Evolutionary conservation across 2,888 invertebrate species (phyloP), one percentile per base, ranked within the genome.

Genomic region (Tetropium fuscum): DNA sequence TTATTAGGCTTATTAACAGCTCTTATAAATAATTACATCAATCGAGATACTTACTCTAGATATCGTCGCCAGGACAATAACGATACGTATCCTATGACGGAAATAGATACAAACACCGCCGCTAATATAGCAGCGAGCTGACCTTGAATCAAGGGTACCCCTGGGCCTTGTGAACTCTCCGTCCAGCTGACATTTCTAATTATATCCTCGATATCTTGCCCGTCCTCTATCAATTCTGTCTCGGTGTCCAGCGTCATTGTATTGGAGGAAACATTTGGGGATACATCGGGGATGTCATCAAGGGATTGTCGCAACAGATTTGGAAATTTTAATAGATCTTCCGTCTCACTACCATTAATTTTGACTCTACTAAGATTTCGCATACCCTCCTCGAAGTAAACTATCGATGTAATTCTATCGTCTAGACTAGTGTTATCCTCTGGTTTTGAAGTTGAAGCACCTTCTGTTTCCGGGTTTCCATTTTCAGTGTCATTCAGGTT

Each of bases 1-100:
- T n/a, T n/a, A n/a, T n/a, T n/a, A n/a, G n/a, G n/a, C n/a, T n/a
- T n/a, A n/a, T n/a, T n/a, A 27, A 3, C 7, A 27, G 7, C 2
- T 27, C 2, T 27, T 6, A 27, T 2, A 6, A 27, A 27, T n/a
- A 2, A 27, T 3, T 27, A n/a, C 2, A 3, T 3, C 27, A 27
- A 27, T 27, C 7, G 1, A 41, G 11, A 10, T 25, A 65, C 81
- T 82, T 75, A 84, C 84, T 83, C 83, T 34, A 82, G 69, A 63
- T 80, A 79, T 68, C 81, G 76, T 58, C 82, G 80, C 82, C 83
- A 83, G 2, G 78, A 59, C 18, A 83, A 68, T 44, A 83, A 74
- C 25, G 78, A 78, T 41, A 79, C 63, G 61, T 84, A 84, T 10
- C 75, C 79, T n/a, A 79, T 30, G 2, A 81, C 65, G 6, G 81